Conservation (phyloP, 2,797 vertebrate species). For the Leuciscus waleckii region DNA sequence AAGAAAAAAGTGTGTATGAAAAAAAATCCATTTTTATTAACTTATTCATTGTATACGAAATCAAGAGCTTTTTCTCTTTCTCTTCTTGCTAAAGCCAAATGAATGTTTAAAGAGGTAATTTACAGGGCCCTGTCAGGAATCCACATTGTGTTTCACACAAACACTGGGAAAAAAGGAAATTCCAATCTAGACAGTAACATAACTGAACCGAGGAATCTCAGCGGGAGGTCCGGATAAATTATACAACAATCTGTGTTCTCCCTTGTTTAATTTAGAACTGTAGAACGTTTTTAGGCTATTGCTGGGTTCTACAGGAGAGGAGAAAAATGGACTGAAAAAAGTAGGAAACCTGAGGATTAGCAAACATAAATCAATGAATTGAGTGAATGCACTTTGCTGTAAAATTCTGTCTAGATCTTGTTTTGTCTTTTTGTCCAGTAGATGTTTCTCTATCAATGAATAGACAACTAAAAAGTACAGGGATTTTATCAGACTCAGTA, state of each 20-base stretch:
- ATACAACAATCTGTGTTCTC: constrained; percentile 84
- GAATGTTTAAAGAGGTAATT: constrained; percentile 87
- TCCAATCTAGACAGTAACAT: constrained; percentile 81
- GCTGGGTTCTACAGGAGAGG: constrained; percentile 74
- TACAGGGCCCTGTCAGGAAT: constrained; percentile 78
- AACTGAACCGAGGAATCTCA: constrained; percentile 74
- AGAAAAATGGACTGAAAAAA: constrained; percentile 70
- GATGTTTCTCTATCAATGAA: background rate
- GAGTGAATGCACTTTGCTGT: constrained; percentile 61
- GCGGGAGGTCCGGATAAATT: constrained; percentile 82
- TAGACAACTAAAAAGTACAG: background rate
- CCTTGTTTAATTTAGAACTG: constrained; percentile 82
- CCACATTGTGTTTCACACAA: constrained; percentile 81
- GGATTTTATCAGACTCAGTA: background rate
- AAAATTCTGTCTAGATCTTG: constrained; percentile 59
- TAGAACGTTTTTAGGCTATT: constrained; percentile 82
- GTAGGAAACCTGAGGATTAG: constrained; percentile 71
- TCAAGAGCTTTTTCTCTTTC: constrained; percentile 74
- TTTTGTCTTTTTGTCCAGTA: constrained; percentile 16
- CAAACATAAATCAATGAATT: constrained; percentile 65
- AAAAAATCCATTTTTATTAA: constrained; percentile 80
- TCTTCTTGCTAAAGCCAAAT: constrained; percentile 83
- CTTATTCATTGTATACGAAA: constrained; percentile 86
- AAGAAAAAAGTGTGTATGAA: constrained; percentile 67
- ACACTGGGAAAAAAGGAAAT: constrained; percentile 83